These are phyloP conservation scores for Adelphocoris suturalis DNA, from an alignment of 2,888 invertebrate species.

Conservation along the genomic window DNA sequence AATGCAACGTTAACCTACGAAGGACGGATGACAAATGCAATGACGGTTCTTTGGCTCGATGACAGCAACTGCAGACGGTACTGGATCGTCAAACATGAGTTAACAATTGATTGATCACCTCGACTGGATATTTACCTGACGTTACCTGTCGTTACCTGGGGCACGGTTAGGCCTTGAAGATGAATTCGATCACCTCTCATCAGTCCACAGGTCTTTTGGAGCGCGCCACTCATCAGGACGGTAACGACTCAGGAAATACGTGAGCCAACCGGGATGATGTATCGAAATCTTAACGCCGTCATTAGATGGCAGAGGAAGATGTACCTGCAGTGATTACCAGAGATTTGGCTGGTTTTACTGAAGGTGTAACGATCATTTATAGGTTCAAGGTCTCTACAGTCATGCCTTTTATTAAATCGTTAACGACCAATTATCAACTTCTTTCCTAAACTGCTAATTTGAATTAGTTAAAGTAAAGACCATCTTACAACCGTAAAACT, in stretches of 20 bases:
- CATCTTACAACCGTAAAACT: no score
- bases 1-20: neutral
- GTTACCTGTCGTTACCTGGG: constrained; percentile 11
- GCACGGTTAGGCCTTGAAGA: neutral
- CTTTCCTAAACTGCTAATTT: no score
- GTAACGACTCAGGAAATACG: constrained; percentile 16
- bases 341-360: no score
- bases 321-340: neutral
- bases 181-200: neutral
- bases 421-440: no score
- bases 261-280: neutral
- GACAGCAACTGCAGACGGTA: neutral
- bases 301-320: neutral
- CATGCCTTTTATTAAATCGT: no score
- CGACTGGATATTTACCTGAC: neutral
- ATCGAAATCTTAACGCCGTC: neutral
- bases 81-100: neutral
- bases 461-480: no score
- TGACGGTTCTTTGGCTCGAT: constrained; percentile 4
- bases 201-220: neutral
- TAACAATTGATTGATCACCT: neutral
- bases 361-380: no score
- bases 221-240: no score
- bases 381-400: no score
- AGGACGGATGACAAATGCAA: constrained; percentile 2